Base-by-base conservation (phyloP, 1,140 invertebrate genomes). In the Trichonephila clavipes region DNA sequence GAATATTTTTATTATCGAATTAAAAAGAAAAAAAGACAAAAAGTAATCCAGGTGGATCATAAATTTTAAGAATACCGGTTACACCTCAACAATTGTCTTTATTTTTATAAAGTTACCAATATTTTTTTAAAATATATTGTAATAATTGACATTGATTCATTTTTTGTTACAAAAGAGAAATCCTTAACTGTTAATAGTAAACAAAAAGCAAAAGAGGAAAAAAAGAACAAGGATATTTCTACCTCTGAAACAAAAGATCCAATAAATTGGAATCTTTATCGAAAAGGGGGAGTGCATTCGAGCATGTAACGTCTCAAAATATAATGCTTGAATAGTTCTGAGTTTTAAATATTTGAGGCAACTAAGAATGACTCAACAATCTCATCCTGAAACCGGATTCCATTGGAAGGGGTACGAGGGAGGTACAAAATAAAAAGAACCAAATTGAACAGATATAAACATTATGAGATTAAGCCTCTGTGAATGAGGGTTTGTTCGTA, bases 241-340 rank as follows among this genome's bases (percentile, higher is more conserved):
- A 77, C 72, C 72, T 77, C 34, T 34, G 4, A 77, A 77, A 77
- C 72, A 77, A 77, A 77, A 34, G 34, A 77, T 77, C 72, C 72
- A 77, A 77, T 77, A 77, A 77, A 77, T 77, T 77, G 72, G 72
- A 77, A 77, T 40, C 72, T 77, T 77, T 77, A 77, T 77, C 72
- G 72, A 77, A 77, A 77, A 40, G 34, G 34, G 14, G 34, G 72
- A 28, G 18, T 77, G 72, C 28, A 18, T 4, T 40, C 28, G 28
- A 77, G 28, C 72, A 7, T 77, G 72, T 77, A 40, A 77, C 18
- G 28, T 77, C 72, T 77, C 72, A 40, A 77, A 77, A 77, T 77
- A 40, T 77, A 77, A 77, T 77, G 72, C 72, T 77, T 28, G 34
- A 77, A 77, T 77, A 77, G 72, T 77, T 77, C 72, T 77, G 34